These are phyloP conservation scores for Antennarius striatus DNA, from an alignment of 2,113 vertebrate genomes.

Conservation along the genomic window DNA sequence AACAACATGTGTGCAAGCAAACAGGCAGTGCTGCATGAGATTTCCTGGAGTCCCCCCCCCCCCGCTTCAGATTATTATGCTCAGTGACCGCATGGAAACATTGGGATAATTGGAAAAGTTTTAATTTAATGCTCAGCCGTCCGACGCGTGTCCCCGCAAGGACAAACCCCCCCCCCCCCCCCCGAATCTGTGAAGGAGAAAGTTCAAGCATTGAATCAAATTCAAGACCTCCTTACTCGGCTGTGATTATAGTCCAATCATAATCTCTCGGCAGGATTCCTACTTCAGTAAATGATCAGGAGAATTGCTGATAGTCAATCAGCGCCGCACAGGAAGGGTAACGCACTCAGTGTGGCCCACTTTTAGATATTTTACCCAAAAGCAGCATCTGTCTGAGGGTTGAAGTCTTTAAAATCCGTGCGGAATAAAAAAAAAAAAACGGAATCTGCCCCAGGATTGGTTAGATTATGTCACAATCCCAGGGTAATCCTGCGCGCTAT, in stretches of 20 bases:
- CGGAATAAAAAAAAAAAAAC: not conserved
- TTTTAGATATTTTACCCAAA: conserved; percentile 51
- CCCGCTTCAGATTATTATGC: not conserved
- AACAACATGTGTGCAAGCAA: conserved; percentile 32
- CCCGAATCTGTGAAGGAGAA: conserved; percentile 23
- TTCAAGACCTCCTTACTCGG: conserved; percentile 42
- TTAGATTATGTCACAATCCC: conserved; percentile 1
- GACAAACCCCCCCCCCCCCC: not conserved
- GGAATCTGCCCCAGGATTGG: conserved; percentile 10
- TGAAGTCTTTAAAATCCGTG: conserved; percentile 8
- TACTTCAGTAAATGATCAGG: conserved; percentile 42
- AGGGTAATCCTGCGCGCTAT: not conserved
- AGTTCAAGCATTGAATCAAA: conserved; percentile 39
- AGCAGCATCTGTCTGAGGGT: conserved; percentile 23
- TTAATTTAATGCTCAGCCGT: conserved; percentile 27
- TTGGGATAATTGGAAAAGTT: conserved; percentile 33
- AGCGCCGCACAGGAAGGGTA: conserved; percentile 51
- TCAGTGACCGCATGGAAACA: conserved; percentile 7
- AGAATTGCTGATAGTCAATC: conserved; percentile 51
- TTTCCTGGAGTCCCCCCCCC: not conserved
- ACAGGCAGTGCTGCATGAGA: not conserved
- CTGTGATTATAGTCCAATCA: conserved; percentile 45
- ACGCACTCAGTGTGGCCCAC: conserved; percentile 20
- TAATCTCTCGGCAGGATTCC: conserved; percentile 45
- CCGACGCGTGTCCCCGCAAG: not conserved